Base-by-base conservation (phyloP, 2,888 invertebrate species). In the Lagria hirta region DNA sequence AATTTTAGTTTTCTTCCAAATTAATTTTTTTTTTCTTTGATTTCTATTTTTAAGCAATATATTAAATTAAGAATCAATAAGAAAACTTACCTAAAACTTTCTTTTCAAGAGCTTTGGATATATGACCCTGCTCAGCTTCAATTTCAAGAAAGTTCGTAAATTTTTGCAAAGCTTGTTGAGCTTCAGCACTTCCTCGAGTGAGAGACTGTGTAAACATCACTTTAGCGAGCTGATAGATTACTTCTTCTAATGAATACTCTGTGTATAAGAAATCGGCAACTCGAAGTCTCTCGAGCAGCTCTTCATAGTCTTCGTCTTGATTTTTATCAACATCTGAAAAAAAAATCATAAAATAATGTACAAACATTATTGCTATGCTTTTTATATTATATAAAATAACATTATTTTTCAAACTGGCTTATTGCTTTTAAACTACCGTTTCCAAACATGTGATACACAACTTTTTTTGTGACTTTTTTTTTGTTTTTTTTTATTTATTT, bases 161-260 rank as follows among this genome's bases (percentile, higher is more conserved):
- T 53, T 84, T 82, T 61, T 85, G 82, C 30, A 87, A 74, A 30
- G 86, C 83, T 38, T 81, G 79, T 60, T 87, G 84, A 1, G 86
- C 84, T 55, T 84, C 81, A 5, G 76, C 73, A 28, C 83, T 83
- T 24, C 84, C 86, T 54, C 80, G 79, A 2, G 81, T 77, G 51
- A 87, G 69, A 1, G 86, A 84, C 62, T 87, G 86, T 0, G 84
- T 80, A 69, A 88, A 88, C 83, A 88, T 84, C 64, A 87, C 84
- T 76, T 86, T 86, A 12, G 87, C 86, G 32, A 88, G 73, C 58
- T 87, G 86, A 64, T 88, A 88, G 51, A 88, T 85, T 11, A 88
- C 83, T 69, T 87, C 86, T 68, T 87, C 86, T 38, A 88, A 72
- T 1, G 84, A 82, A 62, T 85, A 86, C 65, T 87, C 85, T 1